These are phyloP conservation scores for Syncerus caffer DNA, from an alignment of 2,797 vertebrate genomes.

Conservation along the genomic window DNA sequence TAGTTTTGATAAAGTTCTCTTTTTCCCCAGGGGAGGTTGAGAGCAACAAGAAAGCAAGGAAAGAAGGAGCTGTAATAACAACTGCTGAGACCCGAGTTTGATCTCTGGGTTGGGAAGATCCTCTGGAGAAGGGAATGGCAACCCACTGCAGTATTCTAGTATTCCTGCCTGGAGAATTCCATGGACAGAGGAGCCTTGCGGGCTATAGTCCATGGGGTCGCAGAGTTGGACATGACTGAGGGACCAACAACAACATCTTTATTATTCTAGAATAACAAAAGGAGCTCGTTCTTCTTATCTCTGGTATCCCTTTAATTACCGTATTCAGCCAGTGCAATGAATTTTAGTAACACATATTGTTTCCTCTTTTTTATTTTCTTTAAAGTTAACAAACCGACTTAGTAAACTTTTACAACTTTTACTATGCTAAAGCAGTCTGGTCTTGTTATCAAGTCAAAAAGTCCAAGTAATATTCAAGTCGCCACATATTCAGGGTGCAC, in stretches of 20 bases:
- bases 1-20: not conserved
- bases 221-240: not conserved
- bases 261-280: not conserved
- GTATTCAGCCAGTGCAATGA: not conserved
- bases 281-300: not conserved
- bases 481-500: not conserved
- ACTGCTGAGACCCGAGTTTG: accelerated
- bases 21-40: not conserved
- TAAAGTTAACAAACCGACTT: not conserved
- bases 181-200: not conserved
- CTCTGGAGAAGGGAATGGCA: not conserved
- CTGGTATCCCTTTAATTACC: not conserved
- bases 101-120: not conserved
- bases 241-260: not conserved
- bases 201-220: not conserved
- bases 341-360: not conserved
- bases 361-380: not conserved
- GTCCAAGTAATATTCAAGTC: not conserved
- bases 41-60: not conserved
- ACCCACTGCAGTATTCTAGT: not conserved
- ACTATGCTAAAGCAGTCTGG: not conserved
- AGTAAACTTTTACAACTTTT: not conserved
- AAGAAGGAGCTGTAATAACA: not conserved
- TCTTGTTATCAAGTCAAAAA: not conserved
- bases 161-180: not conserved